Evolutionary conservation across 2,888 invertebrate genomes (phyloP), one percentile per base, ranked within the genome.

Genomic region (Latrodectus hesperus): DNA sequence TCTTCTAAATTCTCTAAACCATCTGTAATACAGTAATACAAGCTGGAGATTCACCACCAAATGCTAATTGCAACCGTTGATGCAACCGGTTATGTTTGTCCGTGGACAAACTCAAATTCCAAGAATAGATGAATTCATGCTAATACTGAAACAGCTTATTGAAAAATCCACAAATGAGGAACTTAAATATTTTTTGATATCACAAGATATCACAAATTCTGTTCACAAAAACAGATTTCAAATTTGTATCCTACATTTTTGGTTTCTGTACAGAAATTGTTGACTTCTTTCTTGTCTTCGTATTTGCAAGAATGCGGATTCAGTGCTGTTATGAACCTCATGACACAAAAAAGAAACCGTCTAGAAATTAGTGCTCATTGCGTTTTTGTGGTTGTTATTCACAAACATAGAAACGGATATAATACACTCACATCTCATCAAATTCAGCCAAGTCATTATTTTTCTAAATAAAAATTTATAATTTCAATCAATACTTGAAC

Each of bases 111-210:
- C 38, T 38, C 1, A 38, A 38, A 38, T 38, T 38, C 38, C 38
- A 38, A 38, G 5, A 1, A 55, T 55, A 16, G 78, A 89, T 64
- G 10, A 17, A 17, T 17, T 6, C 17, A 89, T 52, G 70, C 9
- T 53, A 89, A 89, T 82, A 75, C 55, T 22, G 76, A 86, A 26
- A 81, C 88, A 60, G 38, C 68, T 60, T 38, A 38, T 38, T 38
- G 38, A 38, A 38, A 38, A 3, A 38, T 38, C 38, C 38, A 38
- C 38, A 38, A 38, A 38, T 38, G 38, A 38, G 38, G 38, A 38
- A 38, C 38, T 38, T 38, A 38, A 38, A 75, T 11, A n/a, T n/a
- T n/a, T n/a, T n/a, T n/a, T n/a, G n/a, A n/a, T n/a, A n/a, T n/a
- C n/a, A n/a, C n/a, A n/a, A n/a, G n/a, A n/a, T 17, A 85, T 73